Base-by-base conservation (phyloP, 2,888 invertebrate species). In the Ceramica pisi region DNA sequence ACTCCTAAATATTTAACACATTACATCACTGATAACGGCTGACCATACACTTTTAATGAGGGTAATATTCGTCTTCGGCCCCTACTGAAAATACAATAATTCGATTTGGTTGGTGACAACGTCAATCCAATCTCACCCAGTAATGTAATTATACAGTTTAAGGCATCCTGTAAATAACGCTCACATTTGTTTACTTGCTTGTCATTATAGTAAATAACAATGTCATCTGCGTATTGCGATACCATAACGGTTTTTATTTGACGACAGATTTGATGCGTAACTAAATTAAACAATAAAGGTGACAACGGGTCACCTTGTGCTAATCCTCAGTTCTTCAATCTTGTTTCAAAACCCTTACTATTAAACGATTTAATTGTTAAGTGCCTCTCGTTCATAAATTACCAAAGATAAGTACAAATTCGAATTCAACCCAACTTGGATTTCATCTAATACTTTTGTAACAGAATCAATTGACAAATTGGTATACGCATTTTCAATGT, bases 1-100 rank as follows among this genome's bases (percentile, higher is more conserved):
- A 69, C 64, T 81, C 72, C 66, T 71, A 75, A 31, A 31, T 31
- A 31, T 31, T 31, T 31, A 31, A 31, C 31, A 31, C 31, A 31
- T 31, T 31, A 2, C 31, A 31, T 31, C 31, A 31, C 31, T 31
- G 31, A 31, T 31, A 31, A 31, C 31, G 31, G 31, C 31, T 31
- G 31, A 5, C 31, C 31, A 31, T 31, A 31, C 31, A 31, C 31
- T 31, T 31, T 31, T 5, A 31, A 31, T 31, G 2, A 31, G 5
- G 31, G 62, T 21, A n/a, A n/a, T n/a, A n/a, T n/a, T n/a, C n/a
- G n/a, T n/a, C n/a, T n/a, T n/a, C n/a, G n/a, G n/a, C n/a, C n/a
- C n/a, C n/a, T n/a, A n/a, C n/a, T n/a, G n/a, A n/a, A n/a, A n/a
- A n/a, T n/a, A n/a, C n/a, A n/a, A n/a, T n/a, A n/a, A n/a, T n/a